A percentile compares a stretch with the other conserved stretches of the same genome.
Evolutionary conservation across 2,797 vertebrate species (phyloP).

Genomic region (Cephalopachus bancanus): DNA sequence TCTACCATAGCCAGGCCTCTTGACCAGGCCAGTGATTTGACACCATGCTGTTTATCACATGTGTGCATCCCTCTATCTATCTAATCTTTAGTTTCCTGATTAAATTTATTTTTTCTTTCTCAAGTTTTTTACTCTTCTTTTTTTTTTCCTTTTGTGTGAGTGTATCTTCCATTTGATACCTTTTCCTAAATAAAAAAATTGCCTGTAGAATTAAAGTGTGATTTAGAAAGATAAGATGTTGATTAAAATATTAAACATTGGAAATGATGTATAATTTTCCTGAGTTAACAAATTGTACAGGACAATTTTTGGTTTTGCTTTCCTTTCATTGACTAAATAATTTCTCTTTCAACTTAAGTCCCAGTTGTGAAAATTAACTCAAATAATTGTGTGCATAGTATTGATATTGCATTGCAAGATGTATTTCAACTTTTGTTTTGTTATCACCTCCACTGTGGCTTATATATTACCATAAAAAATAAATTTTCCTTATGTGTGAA

Average conservation of each 20-base stretch:
- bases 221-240: not conserved
- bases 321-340: constrained; percentile 40
- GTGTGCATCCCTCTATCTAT: not conserved
- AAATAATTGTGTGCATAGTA: not conserved
- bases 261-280: not conserved
- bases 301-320: constrained; percentile 53
- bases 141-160: not conserved
- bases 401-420: not conserved
- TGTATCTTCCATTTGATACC: not conserved
- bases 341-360: constrained; percentile 48
- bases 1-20: not conserved
- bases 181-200: not conserved
- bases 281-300: constrained; percentile 51
- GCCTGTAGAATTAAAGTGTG: not conserved
- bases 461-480: constrained; percentile 60
- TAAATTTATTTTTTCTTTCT: not conserved
- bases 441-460: constrained; percentile 39
- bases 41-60: not conserved
- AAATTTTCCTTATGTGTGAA: constrained; percentile 67
- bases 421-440: constrained; percentile 67
- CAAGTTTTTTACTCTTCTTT: not conserved
- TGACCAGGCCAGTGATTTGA: not conserved
- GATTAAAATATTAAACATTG: not conserved
- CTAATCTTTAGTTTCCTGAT: not conserved
- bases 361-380: constrained; percentile 70